A percentile compares a stretch with the other conserved stretches of the same genome.
phyloP scores from a whole-genome alignment of 2,113 vertebrate genomes.

The Callipepla squamata region DNA sequence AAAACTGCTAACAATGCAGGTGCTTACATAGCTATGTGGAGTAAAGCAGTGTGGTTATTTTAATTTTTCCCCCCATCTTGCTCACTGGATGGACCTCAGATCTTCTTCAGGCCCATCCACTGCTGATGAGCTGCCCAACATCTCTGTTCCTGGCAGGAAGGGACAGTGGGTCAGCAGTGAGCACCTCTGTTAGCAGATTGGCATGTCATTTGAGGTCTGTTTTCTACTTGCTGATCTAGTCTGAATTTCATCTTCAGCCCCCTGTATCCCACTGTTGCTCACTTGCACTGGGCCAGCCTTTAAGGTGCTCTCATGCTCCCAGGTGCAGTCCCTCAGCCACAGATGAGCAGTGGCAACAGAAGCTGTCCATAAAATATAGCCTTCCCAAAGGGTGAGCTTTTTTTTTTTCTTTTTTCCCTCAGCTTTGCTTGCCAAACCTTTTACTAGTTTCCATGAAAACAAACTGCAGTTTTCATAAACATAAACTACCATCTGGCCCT shows the following conservation, averaged over 20 bases:
- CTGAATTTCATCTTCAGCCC: not conserved
- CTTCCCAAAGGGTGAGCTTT: not conserved
- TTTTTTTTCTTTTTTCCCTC: not conserved
- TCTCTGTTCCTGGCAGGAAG: not conserved
- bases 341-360: not conserved
- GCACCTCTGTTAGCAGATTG: not conserved
- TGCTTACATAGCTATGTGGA: not conserved
- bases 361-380: not conserved
- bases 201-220: not conserved
- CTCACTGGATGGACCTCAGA: not conserved
- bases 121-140: not conserved
- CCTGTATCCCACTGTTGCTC: not conserved
- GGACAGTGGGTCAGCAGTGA: not conserved
- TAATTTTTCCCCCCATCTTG: accelerated
- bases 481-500: constrained; percentile 57
- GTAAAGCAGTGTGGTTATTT: not conserved
- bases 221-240: not conserved
- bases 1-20: not conserved
- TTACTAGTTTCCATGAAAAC: constrained; percentile 61
- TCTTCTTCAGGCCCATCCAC: not conserved
- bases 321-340: not conserved
- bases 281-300: not conserved
- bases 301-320: not conserved
- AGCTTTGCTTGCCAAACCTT: not conserved
- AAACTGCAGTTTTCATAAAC: constrained; percentile 45